Conservation (phyloP, 2,797 vertebrate genomes). For the Coregonus sp. region DNA sequence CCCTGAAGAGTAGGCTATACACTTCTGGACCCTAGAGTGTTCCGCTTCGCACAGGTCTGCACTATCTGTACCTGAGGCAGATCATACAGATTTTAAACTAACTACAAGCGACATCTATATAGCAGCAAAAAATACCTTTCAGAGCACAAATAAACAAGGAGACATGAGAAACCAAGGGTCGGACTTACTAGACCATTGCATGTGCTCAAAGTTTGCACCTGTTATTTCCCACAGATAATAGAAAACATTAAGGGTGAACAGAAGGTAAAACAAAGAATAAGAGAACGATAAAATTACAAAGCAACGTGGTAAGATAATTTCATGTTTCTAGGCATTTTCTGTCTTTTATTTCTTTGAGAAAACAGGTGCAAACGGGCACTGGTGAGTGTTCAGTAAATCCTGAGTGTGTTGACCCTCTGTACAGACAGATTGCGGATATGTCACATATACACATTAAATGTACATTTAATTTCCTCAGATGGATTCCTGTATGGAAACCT, state of each 20-base stretch:
- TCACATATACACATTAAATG: background rate
- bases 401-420: background rate
- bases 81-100: conserved; percentile 78
- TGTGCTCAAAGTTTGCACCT: conserved; percentile 46
- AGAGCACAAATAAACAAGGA: conserved; percentile 83
- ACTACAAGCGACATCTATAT: conserved; percentile 89
- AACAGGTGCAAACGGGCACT: conserved; percentile 7
- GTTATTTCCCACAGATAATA: conserved; percentile 17
- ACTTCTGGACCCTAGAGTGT: conserved; percentile 73
- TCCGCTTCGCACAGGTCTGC: conserved; percentile 74
- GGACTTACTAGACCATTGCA: conserved; percentile 47
- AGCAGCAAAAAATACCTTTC: conserved; percentile 90
- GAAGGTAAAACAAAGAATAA: conserved; percentile 47
- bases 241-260: background rate
- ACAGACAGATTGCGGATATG: background rate
- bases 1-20: conserved; percentile 49
- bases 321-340: background rate
- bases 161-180: conserved; percentile 66
- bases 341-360: background rate
- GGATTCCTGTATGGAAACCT: background rate
- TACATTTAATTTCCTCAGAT: background rate
- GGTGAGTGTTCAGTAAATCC: background rate
- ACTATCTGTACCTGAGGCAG: conserved; percentile 79
- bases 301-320: background rate
- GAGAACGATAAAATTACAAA: background rate